Percentiles rank a stretch among this genome's conserved stretches.
Conservation (phyloP, 2,113 vertebrate species). For the Seriola rivoliana region DNA sequence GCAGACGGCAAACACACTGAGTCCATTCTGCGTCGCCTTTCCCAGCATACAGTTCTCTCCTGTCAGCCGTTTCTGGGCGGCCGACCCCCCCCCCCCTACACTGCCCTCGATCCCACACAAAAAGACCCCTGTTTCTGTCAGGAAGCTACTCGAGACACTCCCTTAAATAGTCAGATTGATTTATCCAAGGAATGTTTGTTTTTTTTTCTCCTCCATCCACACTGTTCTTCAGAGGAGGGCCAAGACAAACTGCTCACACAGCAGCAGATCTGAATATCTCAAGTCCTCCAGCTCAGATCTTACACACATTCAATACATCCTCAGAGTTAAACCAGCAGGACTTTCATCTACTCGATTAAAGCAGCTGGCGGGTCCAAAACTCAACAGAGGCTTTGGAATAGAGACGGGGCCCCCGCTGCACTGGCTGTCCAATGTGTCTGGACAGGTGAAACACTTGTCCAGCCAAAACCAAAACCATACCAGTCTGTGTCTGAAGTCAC, state of each 20-base stretch:
- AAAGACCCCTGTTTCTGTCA: slow-evolving; percentile 80
- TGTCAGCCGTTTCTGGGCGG: slow-evolving; percentile 46
- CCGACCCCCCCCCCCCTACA: slow-evolving; percentile 10
- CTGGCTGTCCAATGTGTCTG: not conserved
- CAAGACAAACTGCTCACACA: slow-evolving; percentile 64
- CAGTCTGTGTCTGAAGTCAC: not conserved
- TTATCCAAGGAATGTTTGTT: slow-evolving; percentile 43
- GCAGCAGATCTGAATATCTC: slow-evolving; percentile 50
- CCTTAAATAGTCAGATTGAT: slow-evolving; percentile 68
- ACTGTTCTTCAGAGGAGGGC: slow-evolving; percentile 38
- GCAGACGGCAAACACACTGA: slow-evolving; percentile 63
- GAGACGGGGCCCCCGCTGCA: not conserved
- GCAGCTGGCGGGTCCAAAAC: not conserved
- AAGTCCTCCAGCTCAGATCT: slow-evolving; percentile 43
- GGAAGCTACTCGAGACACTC: slow-evolving; percentile 65
- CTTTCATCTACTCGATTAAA: not conserved
- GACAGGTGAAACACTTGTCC: not conserved
- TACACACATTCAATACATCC: slow-evolving; percentile 30
- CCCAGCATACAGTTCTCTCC: slow-evolving; percentile 39
- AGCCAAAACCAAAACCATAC: too few relatives aligned
- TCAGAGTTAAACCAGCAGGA: not conserved
- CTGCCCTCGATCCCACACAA: slow-evolving; percentile 64
- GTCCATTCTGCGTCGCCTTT: slow-evolving; percentile 54
- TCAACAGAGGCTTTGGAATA: not conserved
- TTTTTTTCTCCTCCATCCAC: slow-evolving; percentile 8